phyloP scores from a whole-genome alignment of 1,140 invertebrate species.

The Tachypleus tridentatus region DNA sequence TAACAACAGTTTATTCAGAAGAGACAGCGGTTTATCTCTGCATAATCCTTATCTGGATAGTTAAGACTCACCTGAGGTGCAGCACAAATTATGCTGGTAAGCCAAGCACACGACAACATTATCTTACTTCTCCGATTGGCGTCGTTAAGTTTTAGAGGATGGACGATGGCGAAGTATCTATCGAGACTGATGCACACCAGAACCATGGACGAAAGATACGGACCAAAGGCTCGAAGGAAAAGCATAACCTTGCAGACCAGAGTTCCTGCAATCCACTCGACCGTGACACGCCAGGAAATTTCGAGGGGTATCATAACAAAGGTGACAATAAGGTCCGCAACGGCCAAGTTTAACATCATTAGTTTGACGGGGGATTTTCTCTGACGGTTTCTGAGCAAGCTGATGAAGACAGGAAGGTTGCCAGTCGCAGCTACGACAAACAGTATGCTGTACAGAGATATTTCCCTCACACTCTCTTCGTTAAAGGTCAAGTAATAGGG shows the following conservation, averaged over 20 bases:
- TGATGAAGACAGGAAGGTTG: constrained; percentile 60
- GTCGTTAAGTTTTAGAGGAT: constrained; percentile 54
- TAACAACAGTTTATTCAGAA: too few relatives aligned
- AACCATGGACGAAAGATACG: constrained; percentile 66
- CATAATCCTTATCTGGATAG: too few relatives aligned
- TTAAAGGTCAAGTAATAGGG: constrained; percentile 29
- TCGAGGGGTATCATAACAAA: constrained; percentile 66
- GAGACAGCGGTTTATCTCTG: too few relatives aligned
- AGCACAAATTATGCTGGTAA: constrained; percentile 51
- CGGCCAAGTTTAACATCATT: constrained; percentile 60
- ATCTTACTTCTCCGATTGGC: constrained; percentile 52
- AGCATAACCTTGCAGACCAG: constrained; percentile 56
- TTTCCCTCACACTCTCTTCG: constrained; percentile 31
- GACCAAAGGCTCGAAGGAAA: constrained; percentile 60
- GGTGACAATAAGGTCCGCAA: constrained; percentile 63
- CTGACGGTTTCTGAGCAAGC: constrained; percentile 52
- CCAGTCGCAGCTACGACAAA: constrained; percentile 56
- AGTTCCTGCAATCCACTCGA: constrained; percentile 65
- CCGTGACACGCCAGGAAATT: constrained; percentile 60
- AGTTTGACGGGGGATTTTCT: constrained; percentile 57
- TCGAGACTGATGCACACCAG: constrained; percentile 67
- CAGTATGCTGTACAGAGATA: constrained; percentile 49
- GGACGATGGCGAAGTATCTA: constrained; percentile 60
- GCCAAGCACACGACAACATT: constrained; percentile 60
- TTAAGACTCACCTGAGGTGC: constrained; percentile 52